Conservation (phyloP, 2,888 invertebrate genomes). For the Tuberolachnus salignus region DNA sequence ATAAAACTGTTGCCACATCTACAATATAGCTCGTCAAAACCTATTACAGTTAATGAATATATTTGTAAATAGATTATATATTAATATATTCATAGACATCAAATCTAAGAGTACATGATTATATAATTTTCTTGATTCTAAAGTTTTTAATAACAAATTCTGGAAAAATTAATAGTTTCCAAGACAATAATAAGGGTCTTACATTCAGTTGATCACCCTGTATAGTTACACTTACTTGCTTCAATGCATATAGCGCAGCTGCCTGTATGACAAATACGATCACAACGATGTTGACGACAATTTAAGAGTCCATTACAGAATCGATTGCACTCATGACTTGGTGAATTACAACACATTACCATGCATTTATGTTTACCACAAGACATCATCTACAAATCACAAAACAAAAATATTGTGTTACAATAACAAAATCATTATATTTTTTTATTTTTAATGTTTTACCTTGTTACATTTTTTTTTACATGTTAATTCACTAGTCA, state of each 20-base stretch:
- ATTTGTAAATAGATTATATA: too few relatives aligned
- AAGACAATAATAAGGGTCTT: too few relatives aligned
- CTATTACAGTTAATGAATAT: slow-evolving; percentile 63
- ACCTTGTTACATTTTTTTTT: slow-evolving; percentile 89
- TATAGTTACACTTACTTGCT: slow-evolving; percentile 68
- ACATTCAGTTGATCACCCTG: too few relatives aligned
- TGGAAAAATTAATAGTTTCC: too few relatives aligned
- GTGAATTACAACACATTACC: slow-evolving; percentile 83
- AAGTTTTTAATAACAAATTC: too few relatives aligned
- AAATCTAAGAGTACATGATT: slow-evolving; percentile 60
- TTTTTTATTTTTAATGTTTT: slow-evolving; percentile 56
- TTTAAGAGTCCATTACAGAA: slow-evolving; percentile 80
- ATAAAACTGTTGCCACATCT: slow-evolving; percentile 86
- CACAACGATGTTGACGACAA: slow-evolving; percentile 89
- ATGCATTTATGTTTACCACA: slow-evolving; percentile 92
- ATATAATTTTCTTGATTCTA: too few relatives aligned
- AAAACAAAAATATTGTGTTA: not conserved
- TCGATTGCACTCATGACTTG: slow-evolving; percentile 84
- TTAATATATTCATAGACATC: not conserved
- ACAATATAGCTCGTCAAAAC: slow-evolving; percentile 88
- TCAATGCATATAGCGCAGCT: slow-evolving; percentile 79
- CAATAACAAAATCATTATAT: not conserved
- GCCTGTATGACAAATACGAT: slow-evolving; percentile 87
- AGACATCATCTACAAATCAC: slow-evolving; percentile 69
- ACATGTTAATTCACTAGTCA: slow-evolving; percentile 79